Evolutionary conservation across 2,113 vertebrate species (phyloP).

Genomic region (Axis porcinus): DNA sequence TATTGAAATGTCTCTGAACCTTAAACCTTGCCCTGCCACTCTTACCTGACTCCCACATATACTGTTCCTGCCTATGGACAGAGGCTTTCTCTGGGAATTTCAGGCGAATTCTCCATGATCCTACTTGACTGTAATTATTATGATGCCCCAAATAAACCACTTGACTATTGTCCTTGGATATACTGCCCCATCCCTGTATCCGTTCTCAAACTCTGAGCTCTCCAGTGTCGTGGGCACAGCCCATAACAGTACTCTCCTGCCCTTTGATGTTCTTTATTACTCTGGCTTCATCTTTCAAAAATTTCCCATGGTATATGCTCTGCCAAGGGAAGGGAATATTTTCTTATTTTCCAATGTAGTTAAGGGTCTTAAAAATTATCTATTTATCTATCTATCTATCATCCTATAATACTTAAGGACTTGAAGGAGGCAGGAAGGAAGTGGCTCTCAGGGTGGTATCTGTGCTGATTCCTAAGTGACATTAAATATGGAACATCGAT

Average conservation of each 20-base stretch:
- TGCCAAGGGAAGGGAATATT: not conserved
- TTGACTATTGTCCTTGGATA: not conserved
- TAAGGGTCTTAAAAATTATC: not conserved
- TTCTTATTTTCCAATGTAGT: not conserved
- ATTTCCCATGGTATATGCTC: not conserved
- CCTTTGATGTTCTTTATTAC: not conserved
- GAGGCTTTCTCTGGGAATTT: not conserved
- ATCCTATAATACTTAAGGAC: not conserved
- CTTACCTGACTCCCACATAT: not conserved
- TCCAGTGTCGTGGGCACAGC: not conserved
- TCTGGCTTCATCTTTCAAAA: not conserved
- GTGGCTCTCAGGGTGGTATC: not conserved
- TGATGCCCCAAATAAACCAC: not conserved
- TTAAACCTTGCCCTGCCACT: not conserved
- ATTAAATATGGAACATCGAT: not conserved
- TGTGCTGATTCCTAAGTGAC: not conserved
- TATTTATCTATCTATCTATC: not conserved
- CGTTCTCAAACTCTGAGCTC: not conserved
- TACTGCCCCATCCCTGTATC: not conserved
- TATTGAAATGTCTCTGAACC: not conserved
- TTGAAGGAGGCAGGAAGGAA: not conserved
- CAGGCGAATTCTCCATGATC: not conserved
- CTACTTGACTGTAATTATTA: not conserved
- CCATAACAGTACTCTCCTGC: not conserved
- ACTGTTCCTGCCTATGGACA: not conserved